These are phyloP conservation scores for Heliconius eleuchia DNA, from an alignment of 1,140 invertebrate species.

Conservation along the genomic window DNA sequence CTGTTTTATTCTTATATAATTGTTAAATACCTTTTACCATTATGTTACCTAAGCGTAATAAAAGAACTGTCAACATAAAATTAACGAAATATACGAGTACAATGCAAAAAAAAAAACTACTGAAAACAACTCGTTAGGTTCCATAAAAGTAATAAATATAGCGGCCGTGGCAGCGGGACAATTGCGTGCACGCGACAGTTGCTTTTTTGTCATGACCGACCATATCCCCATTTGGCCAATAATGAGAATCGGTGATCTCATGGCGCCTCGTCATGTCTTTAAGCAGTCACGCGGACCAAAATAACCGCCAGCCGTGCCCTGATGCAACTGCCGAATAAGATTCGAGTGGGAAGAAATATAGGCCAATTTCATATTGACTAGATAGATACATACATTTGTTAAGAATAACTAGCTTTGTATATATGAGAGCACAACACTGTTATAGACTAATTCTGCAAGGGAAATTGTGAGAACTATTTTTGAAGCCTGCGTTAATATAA, in stretches of 20 bases:
- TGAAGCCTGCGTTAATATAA: background rate
- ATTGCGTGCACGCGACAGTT: conserved; percentile 33
- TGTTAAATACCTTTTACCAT: background rate
- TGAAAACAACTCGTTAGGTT: conserved; percentile 32
- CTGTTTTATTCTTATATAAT: background rate
- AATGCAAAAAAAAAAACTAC: background rate
- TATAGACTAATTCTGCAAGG: background rate
- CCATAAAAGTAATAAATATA: conserved; percentile 40
- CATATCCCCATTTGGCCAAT: conserved; percentile 55
- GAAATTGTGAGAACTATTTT: background rate
- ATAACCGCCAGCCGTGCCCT: conserved; percentile 59
- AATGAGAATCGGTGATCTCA: conserved; percentile 73
- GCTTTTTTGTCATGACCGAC: conserved; percentile 47
- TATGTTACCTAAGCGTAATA: background rate
- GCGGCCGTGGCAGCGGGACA: conserved; percentile 27
- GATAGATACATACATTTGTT: conserved; percentile 26
- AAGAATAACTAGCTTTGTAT: background rate
- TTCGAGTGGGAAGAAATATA: conserved; percentile 55
- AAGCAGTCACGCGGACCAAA: conserved; percentile 67
- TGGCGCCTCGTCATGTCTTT: conserved; percentile 62
- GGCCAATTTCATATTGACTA: conserved; percentile 46
- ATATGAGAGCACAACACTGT: background rate
- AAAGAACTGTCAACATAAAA: background rate
- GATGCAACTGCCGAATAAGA: conserved; percentile 60
- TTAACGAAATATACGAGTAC: background rate